Evolutionary conservation across 2,113 vertebrate genomes (phyloP).

Genomic region (Montifringilla adamsi): DNA sequence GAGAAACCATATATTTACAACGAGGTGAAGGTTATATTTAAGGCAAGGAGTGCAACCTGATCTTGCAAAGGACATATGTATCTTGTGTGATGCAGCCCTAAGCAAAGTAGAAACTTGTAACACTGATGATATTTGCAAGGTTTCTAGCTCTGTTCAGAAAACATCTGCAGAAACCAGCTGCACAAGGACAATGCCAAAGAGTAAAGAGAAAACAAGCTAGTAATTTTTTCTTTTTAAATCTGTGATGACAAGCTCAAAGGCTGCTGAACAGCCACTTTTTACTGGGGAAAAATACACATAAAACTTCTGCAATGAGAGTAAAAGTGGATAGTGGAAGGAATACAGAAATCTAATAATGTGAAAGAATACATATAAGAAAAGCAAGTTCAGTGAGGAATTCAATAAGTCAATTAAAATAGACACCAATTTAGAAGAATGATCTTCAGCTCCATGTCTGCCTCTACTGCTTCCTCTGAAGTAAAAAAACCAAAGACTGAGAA

Average conservation of each 20-base stretch:
- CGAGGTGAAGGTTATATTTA: not conserved
- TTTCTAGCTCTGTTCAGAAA: conserved; percentile 22
- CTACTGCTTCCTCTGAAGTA: not conserved
- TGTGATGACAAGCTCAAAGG: conserved; percentile 34
- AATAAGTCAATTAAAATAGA: not conserved
- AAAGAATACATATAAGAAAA: not conserved
- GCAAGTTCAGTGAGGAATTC: not conserved
- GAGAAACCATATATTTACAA: not conserved
- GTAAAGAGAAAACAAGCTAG: conserved; percentile 35
- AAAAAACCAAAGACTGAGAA: not conserved
- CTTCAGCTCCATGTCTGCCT: not conserved
- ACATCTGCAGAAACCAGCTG: conserved; percentile 61
- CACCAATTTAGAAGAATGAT: not conserved
- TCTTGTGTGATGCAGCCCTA: not conserved
- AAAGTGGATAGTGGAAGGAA: not conserved
- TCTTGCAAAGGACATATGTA: not conserved
- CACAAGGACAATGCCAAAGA: conserved; percentile 43
- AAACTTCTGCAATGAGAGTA: not conserved
- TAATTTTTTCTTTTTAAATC: conserved; percentile 44
- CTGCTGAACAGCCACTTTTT: conserved; percentile 28
- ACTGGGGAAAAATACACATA: not conserved
- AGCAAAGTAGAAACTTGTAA: not conserved
- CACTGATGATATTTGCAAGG: conserved; percentile 12
- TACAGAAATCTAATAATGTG: not conserved
- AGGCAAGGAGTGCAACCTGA: not conserved